phyloP scores from a whole-genome alignment of 2,113 vertebrate species.

The Panthera tigris region DNA sequence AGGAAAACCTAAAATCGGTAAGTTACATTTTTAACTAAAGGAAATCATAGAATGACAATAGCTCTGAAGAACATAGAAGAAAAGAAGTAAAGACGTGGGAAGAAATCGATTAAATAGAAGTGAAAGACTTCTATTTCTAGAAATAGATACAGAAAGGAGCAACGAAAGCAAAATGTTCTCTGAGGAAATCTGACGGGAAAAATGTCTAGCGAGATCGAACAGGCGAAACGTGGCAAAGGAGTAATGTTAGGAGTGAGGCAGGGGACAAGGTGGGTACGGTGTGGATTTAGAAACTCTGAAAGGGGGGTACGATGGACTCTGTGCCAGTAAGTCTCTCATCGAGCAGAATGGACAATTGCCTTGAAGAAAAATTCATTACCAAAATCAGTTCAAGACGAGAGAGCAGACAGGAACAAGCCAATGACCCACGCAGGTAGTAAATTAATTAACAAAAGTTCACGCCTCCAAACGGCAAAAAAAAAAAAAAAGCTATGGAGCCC shows the following conservation, averaged over 20 bases:
- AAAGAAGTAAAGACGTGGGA: background rate
- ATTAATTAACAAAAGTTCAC: background rate
- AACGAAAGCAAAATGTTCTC: background rate
- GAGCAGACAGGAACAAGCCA: background rate
- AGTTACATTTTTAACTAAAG: background rate
- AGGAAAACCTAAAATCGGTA: background rate
- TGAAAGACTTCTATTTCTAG: background rate
- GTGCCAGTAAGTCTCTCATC: background rate
- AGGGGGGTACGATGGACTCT: background rate
- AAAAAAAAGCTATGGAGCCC: background rate
- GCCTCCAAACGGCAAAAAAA: background rate
- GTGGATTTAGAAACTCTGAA: background rate
- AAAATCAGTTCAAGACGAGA: background rate
- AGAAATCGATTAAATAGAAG: background rate
- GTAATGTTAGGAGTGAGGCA: rapidly evolving
- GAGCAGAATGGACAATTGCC: background rate
- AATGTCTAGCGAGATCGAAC: background rate
- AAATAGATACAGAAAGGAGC: background rate
- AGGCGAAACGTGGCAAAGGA: background rate
- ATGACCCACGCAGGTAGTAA: background rate
- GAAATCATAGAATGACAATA: background rate
- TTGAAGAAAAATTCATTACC: background rate
- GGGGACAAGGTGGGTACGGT: rapidly evolving
- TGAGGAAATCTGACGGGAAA: background rate
- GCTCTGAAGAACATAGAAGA: background rate